These are phyloP conservation scores for Hapalemur alaotrensis DNA, from an alignment of 2,797 vertebrate genomes.

Conservation along the genomic window DNA sequence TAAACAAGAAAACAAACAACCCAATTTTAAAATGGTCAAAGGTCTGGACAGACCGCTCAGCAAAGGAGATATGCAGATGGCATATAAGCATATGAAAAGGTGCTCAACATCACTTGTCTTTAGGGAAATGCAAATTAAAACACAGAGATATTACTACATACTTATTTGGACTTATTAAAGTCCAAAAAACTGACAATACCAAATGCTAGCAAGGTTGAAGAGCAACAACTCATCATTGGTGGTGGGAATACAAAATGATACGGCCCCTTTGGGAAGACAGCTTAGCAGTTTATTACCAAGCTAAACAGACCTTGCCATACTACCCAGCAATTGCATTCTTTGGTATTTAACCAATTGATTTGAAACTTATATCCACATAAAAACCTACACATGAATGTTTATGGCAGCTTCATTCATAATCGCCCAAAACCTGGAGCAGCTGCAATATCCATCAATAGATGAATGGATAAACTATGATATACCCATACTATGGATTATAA, in stretches of 20 bases:
- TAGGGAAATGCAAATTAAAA: not conserved
- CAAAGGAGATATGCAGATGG: not conserved
- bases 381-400: not conserved
- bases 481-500: not conserved
- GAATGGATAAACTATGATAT: not conserved
- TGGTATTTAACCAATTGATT: not conserved
- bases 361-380: not conserved
- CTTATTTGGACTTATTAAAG: not conserved
- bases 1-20: not conserved
- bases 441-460: not conserved
- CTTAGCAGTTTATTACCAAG: not conserved
- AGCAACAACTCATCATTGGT: not conserved
- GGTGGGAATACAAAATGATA: not conserved
- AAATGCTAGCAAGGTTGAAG: not conserved
- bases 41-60: not conserved
- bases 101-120: not conserved
- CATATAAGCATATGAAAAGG: not conserved
- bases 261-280: not conserved
- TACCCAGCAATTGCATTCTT: not conserved
- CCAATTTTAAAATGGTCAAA: not conserved
- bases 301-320: not conserved
- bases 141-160: not conserved
- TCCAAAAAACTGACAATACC: not conserved
- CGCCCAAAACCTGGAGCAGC: not conserved
- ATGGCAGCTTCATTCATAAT: not conserved